These are phyloP conservation scores for Streblospio benedicti DNA, from an alignment of 1,140 invertebrate genomes.

Conservation along the genomic window DNA sequence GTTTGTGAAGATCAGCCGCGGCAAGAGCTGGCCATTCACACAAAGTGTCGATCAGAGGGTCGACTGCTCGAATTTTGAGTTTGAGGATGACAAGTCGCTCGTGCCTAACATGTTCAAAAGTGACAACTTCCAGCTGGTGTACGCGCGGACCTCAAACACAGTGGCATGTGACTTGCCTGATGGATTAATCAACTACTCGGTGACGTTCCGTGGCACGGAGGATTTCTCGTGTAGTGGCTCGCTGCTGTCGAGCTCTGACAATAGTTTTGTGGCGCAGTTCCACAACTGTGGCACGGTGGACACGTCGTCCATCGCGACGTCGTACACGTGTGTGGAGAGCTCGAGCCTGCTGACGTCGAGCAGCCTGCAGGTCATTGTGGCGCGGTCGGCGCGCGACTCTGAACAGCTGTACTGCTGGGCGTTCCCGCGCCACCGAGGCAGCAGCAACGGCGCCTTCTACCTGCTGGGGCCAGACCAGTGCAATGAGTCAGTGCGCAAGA, in stretches of 20 bases:
- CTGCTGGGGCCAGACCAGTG: not conserved
- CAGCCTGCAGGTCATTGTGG: not conserved
- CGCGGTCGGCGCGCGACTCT: not conserved
- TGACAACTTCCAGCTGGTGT: constrained; percentile 1
- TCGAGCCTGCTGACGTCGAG: not conserved
- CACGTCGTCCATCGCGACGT: not conserved
- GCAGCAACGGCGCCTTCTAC: not conserved
- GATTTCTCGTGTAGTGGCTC: not conserved
- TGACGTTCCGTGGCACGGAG: not conserved
- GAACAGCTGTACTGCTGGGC: constrained; percentile 2
- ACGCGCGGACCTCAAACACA: not conserved
- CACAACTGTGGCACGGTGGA: not conserved
- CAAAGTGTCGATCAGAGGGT: not conserved
- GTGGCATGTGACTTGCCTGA: not conserved
- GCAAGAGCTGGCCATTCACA: constrained; percentile 4
- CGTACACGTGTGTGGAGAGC: not conserved
- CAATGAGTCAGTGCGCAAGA: not conserved
- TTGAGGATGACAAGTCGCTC: not conserved
- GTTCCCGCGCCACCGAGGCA: not conserved
- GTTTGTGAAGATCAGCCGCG: constrained; percentile 10
- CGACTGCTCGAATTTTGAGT: constrained; percentile 9
- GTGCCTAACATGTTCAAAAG: not conserved
- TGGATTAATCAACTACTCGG: not conserved
- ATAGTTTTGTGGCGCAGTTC: not conserved
- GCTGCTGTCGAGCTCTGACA: not conserved